Conservation (phyloP, 1,140 invertebrate species). For the Archivesica marissinica region DNA sequence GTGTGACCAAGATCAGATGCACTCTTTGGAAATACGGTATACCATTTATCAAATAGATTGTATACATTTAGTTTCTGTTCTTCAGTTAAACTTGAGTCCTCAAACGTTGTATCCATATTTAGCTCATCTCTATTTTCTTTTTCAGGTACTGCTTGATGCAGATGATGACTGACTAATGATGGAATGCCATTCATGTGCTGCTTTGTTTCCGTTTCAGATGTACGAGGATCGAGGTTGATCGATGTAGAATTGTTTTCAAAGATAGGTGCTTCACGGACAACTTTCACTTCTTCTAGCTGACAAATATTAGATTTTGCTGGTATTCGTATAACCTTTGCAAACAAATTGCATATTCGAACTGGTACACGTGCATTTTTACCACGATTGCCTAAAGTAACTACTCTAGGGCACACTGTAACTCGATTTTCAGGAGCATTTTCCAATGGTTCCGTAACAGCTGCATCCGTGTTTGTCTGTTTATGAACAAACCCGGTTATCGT, state of each 20-base stretch:
- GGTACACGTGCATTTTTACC: neutral
- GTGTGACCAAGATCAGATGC: conserved; percentile 54
- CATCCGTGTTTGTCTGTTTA: neutral
- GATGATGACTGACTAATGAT: too few relatives aligned
- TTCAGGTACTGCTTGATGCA: neutral
- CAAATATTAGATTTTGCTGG: conserved; percentile 1
- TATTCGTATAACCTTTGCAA: conserved; percentile 6
- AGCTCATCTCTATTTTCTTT: neutral
- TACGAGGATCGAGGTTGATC: too few relatives aligned
- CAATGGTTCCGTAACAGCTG: conserved; percentile 24
- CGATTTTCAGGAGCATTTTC: neutral
- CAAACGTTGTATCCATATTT: neutral
- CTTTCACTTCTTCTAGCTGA: neutral
- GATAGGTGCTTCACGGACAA: conserved; percentile 2
- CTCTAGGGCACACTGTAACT: conserved; percentile 6
- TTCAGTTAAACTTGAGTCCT: neutral
- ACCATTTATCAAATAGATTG: conserved; percentile 8
- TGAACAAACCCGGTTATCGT: conserved; percentile 12
- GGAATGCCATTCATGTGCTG: too few relatives aligned
- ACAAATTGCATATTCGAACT: neutral
- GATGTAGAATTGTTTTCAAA: too few relatives aligned
- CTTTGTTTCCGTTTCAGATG: too few relatives aligned
- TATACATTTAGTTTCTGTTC: neutral
- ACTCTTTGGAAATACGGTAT: conserved; percentile 41
- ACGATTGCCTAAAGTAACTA: neutral